Percentiles rank a stretch among this genome's conserved stretches.
Conservation (phyloP, 2,888 invertebrate genomes). For the Drosophila fungiperda region DNA sequence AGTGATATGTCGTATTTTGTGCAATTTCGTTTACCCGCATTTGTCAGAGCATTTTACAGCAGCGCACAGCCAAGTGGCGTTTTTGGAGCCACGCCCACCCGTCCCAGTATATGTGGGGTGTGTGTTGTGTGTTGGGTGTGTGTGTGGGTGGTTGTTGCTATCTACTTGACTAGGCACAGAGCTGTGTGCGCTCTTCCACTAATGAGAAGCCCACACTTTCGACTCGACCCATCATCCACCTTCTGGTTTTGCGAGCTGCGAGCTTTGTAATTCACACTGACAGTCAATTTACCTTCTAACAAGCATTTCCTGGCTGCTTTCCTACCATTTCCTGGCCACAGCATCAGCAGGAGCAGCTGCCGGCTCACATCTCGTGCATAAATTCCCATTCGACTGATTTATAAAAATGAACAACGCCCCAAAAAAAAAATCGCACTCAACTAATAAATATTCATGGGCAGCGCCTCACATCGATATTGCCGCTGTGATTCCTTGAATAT, state of each 20-base stretch:
- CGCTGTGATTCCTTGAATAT: constrained; percentile 45
- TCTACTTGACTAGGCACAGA: constrained; percentile 45
- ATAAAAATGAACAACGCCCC: constrained; percentile 76
- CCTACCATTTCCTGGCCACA: constrained; percentile 43
- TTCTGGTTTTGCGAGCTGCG: constrained; percentile 19
- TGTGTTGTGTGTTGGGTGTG: neutral
- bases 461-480: constrained; percentile 28
- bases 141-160: constrained; percentile 26
- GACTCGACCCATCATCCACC: constrained; percentile 10
- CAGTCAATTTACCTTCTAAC: constrained; percentile 78
- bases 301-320: constrained; percentile 56
- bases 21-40: constrained; percentile 73
- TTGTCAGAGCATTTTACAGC: constrained; percentile 71
- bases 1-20: constrained; percentile 51
- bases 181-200: constrained; percentile 18
- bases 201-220: constrained; percentile 55
- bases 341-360: constrained; percentile 26
- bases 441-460: constrained; percentile 72
- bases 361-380: constrained; percentile 44
- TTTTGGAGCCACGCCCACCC: constrained; percentile 26
- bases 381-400: constrained; percentile 71
- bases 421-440: constrained; percentile 31
- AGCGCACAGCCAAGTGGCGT: constrained; percentile 31
- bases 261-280: constrained; percentile 57
- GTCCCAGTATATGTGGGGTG: neutral